Evolutionary conservation across 2,113 vertebrate genomes (phyloP), one percentile per base, ranked within the genome.

Genomic region (Mus musculus): DNA sequence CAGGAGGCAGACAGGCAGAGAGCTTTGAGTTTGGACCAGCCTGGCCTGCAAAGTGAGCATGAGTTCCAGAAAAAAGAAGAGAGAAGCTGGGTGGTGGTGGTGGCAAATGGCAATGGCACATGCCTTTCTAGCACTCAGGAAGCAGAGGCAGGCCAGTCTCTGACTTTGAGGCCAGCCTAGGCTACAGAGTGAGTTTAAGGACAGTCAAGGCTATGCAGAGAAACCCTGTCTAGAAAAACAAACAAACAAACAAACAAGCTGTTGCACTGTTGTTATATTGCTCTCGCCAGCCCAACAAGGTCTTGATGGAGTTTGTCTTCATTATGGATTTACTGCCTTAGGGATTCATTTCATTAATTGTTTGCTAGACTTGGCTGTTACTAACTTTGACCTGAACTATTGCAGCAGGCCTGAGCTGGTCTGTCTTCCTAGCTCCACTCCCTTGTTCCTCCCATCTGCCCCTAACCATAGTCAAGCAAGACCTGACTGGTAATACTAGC

Each of bases 281-380:
- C 28, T 1, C 0, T 26, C 5, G 0, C 39, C n/a, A 11, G 69
- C n/a, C 46, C 30, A 0, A 20, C 30, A 0, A 3, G 78, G 33
- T 22, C 61, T 42, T 12, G 3, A 6, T 9, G 8, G 78, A 39
- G 24, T 39, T 36, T 22, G 11, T 49, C 85, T 26, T 42, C 72
- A 9, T 16, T 12, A 1, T 7, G 11, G 14, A 24, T 73, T 42
- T 28, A 3, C 91, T 77, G n/a, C 42, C 73, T 82, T 42, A 5
- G 13, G 12, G 24, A 17, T 33, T 24, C 3, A 0, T 59, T 77
- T 63, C 10, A 1, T 49, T 39, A 24, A 9, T 63, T 49, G 24
- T 63, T 94, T 49, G 69, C 42, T 69, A 2, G 9, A 19, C 36
- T 4, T 46, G 78, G 72, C 8, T 2, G 3, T 0, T 42, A 28